Evolutionary conservation across 1,140 invertebrate genomes (phyloP).

Genomic region (Zophobas atratus): DNA sequence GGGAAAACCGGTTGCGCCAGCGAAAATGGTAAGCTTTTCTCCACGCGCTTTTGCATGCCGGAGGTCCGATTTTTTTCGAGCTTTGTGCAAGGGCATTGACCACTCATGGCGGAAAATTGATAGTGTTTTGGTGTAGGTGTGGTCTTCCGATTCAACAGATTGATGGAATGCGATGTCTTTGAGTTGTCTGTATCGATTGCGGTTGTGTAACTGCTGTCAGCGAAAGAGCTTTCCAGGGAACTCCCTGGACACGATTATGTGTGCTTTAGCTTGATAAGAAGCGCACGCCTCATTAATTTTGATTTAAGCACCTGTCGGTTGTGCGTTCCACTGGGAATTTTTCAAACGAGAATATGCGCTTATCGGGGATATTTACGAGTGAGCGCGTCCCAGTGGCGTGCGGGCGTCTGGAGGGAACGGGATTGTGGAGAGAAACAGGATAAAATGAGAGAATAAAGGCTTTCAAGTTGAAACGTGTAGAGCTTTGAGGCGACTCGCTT

Average conservation of each 20-base stretch:
- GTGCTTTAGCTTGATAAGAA: neutral
- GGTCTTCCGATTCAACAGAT: neutral
- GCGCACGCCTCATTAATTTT: neutral
- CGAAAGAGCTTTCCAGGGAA: too few relatives aligned
- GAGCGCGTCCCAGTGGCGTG: neutral
- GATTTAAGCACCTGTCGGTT: constrained; percentile 9
- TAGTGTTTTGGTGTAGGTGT: neutral
- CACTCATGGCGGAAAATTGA: neutral
- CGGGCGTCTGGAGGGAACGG: too few relatives aligned
- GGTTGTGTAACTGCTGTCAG: neutral
- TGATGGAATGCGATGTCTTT: constrained; percentile 3
- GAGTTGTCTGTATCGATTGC: neutral
- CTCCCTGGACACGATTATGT: neutral
- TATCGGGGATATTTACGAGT: neutral
- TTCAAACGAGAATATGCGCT: neutral
- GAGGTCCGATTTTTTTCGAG: constrained; percentile 6
- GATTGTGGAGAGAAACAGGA: too few relatives aligned
- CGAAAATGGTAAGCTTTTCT: constrained; percentile 27
- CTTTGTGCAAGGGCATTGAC: neutral
- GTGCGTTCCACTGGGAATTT: neutral
- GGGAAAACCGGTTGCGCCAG: constrained; percentile 15
- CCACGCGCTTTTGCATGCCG: neutral
- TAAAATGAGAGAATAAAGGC: too few relatives aligned
- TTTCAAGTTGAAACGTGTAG: too few relatives aligned
- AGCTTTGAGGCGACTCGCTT: too few relatives aligned